These are phyloP conservation scores for Gryllus longicercus DNA, from an alignment of 2,888 invertebrate species.

Conservation along the genomic window DNA sequence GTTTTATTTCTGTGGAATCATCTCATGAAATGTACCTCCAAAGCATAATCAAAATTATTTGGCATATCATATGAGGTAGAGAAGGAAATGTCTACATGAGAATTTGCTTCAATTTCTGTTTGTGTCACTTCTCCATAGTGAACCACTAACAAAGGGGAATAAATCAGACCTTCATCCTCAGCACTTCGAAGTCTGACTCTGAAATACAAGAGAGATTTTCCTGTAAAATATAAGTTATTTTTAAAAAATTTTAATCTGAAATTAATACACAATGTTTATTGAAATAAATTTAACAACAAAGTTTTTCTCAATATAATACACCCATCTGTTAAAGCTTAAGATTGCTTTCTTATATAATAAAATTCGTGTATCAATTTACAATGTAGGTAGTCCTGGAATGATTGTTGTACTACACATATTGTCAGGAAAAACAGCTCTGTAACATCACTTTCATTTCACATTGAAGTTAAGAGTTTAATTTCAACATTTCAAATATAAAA, in stretches of 20 bases:
- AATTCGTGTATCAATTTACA: too few relatives aligned
- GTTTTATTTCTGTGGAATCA: too few relatives aligned
- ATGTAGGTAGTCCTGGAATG: too few relatives aligned
- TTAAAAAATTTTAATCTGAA: not conserved
- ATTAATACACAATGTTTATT: not conserved
- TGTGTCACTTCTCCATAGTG: constrained; percentile 54
- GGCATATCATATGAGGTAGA: constrained; percentile 48
- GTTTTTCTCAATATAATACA: too few relatives aligned
- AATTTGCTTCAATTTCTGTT: constrained; percentile 46
- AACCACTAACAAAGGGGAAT: constrained; percentile 58
- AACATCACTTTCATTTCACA: too few relatives aligned
- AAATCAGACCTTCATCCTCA: constrained; percentile 55
- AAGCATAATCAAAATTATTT: constrained; percentile 45
- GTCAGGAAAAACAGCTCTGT: too few relatives aligned
- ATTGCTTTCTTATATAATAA: too few relatives aligned
- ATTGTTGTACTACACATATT: too few relatives aligned
- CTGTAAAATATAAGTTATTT: constrained; percentile 21
- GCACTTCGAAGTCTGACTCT: constrained; percentile 48
- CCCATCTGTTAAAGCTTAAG: too few relatives aligned
- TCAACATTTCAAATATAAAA: too few relatives aligned
- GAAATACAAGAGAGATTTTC: constrained; percentile 33
- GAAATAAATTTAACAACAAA: not conserved
- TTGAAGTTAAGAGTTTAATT: too few relatives aligned
- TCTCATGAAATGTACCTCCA: constrained; percentile 46
- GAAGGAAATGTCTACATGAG: constrained; percentile 46